Conservation (phyloP, 2,113 vertebrate genomes). For the Isichthys henryi region DNA sequence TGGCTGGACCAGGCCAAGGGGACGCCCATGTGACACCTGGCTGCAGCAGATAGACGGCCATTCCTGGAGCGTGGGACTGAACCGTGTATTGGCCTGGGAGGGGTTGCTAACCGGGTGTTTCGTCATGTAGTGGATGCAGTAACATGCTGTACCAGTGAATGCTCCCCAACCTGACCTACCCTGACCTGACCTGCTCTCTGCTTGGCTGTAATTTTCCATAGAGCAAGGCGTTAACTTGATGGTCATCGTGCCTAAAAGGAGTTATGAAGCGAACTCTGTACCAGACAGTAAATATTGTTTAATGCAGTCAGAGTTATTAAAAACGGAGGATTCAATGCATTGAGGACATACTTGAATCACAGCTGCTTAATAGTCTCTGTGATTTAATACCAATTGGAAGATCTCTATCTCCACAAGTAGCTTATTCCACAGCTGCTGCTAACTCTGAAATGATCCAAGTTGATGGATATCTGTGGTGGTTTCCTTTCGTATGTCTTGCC, state of each 20-base stretch:
- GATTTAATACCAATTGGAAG: neutral
- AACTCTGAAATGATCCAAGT: neutral
- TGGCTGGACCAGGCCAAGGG: neutral
- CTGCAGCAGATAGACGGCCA: neutral
- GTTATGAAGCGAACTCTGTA: neutral
- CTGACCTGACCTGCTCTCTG: neutral
- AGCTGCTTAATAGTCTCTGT: neutral
- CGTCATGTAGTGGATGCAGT: neutral
- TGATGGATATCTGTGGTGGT: neutral
- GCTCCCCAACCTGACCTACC: neutral
- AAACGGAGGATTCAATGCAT: neutral
- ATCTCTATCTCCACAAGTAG: neutral
- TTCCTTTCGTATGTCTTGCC: neutral
- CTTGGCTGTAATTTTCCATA: neutral
- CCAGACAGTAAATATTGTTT: constrained; percentile 6
- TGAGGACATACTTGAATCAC: neutral
- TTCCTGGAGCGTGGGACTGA: neutral
- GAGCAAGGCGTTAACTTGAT: neutral
- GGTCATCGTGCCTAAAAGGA: neutral
- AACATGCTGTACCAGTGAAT: neutral
- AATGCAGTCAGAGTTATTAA: neutral
- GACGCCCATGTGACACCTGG: neutral
- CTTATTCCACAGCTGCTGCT: neutral
- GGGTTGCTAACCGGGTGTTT: neutral
- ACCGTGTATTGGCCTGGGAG: neutral